Percentiles rank a stretch among this genome's conserved stretches.
These are phyloP conservation scores for Drosophila lini DNA, from an alignment of 1,140 invertebrate species.

Conservation along the genomic window DNA sequence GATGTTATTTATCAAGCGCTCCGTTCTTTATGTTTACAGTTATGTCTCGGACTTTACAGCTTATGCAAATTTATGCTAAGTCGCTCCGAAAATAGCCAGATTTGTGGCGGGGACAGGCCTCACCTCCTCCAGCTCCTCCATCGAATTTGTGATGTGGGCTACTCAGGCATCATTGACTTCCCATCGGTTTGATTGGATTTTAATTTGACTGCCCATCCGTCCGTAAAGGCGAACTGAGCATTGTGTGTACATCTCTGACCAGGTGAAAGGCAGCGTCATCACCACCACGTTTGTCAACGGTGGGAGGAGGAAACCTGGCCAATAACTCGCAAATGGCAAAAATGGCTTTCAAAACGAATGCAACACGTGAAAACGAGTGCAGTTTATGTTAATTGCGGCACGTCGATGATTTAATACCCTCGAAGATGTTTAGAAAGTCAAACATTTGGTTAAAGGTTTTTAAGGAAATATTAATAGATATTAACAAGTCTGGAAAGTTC, in stretches of 20 bases:
- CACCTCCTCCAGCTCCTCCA: neutral
- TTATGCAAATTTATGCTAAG: constrained; percentile 79
- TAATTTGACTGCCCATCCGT: constrained; percentile 54
- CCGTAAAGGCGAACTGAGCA: constrained; percentile 2
- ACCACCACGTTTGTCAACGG: constrained; percentile 46
- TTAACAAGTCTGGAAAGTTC: neutral
- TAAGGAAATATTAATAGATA: neutral
- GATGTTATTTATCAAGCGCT: constrained; percentile 68
- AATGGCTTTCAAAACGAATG: constrained; percentile 63
- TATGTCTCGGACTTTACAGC: constrained; percentile 66
- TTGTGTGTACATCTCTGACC: constrained; percentile 23
- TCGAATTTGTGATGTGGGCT: constrained; percentile 14
- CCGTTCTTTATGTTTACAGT: constrained; percentile 77
- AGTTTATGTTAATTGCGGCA: constrained; percentile 8
- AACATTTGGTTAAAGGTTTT: constrained; percentile 28
- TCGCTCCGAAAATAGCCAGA: constrained; percentile 38
- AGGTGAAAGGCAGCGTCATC: constrained; percentile 66
- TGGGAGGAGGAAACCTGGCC: constrained; percentile 68
- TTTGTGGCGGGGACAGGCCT: constrained; percentile 7
- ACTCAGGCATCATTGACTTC: constrained; percentile 36
- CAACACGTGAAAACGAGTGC: constrained; percentile 58
- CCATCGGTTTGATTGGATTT: constrained; percentile 66
- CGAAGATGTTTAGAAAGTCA: constrained; percentile 7
- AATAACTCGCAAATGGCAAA: constrained; percentile 55
- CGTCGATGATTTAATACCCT: constrained; percentile 6